Base-by-base conservation (phyloP, 2,113 vertebrate genomes). In the Perca flavescens region DNA sequence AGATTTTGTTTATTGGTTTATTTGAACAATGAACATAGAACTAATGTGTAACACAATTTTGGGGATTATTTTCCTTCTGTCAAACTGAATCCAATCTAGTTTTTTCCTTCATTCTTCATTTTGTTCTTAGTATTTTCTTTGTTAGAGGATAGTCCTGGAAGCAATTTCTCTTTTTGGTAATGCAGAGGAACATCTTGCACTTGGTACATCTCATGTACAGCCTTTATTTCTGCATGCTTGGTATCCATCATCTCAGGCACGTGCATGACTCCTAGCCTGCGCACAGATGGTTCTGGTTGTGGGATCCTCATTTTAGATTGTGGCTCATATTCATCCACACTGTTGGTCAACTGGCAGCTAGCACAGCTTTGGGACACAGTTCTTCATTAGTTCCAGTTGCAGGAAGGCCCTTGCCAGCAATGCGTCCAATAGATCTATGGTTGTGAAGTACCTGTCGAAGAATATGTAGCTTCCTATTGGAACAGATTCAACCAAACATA, bases 101-200 rank as follows among this genome's bases (percentile, higher is more conserved):
- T 9, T 40, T 9, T 9, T 36, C 36, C 36, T 40, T 40, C 36
- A 9, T 1, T 40, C 8, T 40, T 40, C 36, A 40, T 40, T 40
- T 40, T 40, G 36, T 40, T 8, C 8, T 40, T 40, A 40, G 36
- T 9, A 40, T 40, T 68, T 19, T 19, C 50, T 52, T 19, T 17
- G 50, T 74, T 22, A 76, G n/a, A 10, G 6, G 73, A 65, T 28
- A 76, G 28, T 65, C 31, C 49, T 43, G 47, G 47, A 70, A 62
- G 36, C 25, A 64, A 11, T 21, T 49, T 70, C 31, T 69, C 47
- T 36, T 62, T 76, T 76, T 82, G 47, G 73, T 70, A 1, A 70
- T 47, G 65, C 73, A 76, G 34, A 69, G 52, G 3, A 72, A 65
- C 58, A 63, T 69, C 16, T 71, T 53, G 66, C 57, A 53, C 22